A percentile compares a stretch with the other conserved stretches of the same genome.
Evolutionary conservation across 2,797 vertebrate species (phyloP).

Genomic region (Tinamus major): DNA sequence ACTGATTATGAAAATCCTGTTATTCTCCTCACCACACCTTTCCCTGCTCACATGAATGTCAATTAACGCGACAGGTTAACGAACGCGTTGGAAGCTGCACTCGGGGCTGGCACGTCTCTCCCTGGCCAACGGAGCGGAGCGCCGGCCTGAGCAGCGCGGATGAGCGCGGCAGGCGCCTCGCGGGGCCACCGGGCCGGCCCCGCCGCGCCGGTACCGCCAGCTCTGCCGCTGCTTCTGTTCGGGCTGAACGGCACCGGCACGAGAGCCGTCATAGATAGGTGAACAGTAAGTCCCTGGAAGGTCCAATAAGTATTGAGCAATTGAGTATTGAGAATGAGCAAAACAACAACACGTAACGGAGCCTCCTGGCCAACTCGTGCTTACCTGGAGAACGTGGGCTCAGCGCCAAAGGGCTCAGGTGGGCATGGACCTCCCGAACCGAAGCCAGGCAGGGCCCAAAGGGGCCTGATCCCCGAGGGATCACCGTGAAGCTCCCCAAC

Average conservation of each 20-base stretch:
- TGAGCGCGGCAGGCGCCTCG: background rate
- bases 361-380: background rate
- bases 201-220: background rate
- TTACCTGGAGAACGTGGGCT: accelerated
- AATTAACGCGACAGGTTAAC: slow-evolving; percentile 41
- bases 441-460: accelerated
- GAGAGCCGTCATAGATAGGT: slow-evolving; percentile 11
- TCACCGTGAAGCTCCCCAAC: background rate
- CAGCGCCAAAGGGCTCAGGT: background rate
- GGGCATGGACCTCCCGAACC: background rate
- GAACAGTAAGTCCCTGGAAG: slow-evolving; percentile 52
- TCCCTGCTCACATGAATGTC: slow-evolving; percentile 52
- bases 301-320: slow-evolving; percentile 16
- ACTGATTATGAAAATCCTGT: slow-evolving; percentile 31
- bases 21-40: slow-evolving; percentile 14
- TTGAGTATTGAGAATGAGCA: background rate
- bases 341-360: background rate
- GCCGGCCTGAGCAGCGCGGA: background rate
- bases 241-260: slow-evolving; percentile 28
- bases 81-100: background rate
- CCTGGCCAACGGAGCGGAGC: slow-evolving; percentile 31
- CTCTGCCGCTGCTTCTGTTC: slow-evolving; percentile 49
- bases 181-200: slow-evolving; percentile 24
- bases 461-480: background rate
- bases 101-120: slow-evolving; percentile 28